Percentiles rank a stretch among this genome's conserved stretches.
Evolutionary conservation across 1,140 invertebrate species (phyloP).

Genomic region (Meloidogyne floridensis): DNA sequence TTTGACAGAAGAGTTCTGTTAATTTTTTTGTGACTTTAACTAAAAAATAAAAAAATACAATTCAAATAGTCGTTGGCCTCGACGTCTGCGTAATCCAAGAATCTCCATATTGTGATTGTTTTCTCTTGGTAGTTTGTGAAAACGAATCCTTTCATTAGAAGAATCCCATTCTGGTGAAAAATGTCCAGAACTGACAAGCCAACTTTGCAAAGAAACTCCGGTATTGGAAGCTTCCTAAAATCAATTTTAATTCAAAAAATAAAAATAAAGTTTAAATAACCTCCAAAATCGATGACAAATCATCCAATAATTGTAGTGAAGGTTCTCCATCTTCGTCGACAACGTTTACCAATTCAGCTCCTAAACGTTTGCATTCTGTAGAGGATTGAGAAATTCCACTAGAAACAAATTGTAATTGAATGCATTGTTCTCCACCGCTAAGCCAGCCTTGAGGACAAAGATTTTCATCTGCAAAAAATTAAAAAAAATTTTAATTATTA

Average conservation of each 20-base stretch:
- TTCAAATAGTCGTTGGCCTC: too few species aligned
- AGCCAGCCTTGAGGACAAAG: slow-evolving; percentile 17
- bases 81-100: too few species aligned
- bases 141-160: background rate
- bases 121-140: background rate
- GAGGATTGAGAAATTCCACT: background rate
- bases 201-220: slow-evolving; percentile 12
- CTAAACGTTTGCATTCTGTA: background rate
- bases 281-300: slow-evolving; percentile 7
- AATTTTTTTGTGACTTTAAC: too few species aligned
- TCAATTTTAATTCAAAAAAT: background rate
- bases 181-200: slow-evolving; percentile 12
- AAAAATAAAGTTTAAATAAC: slow-evolving; percentile 8
- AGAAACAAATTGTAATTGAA: slow-evolving; percentile 17
- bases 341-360: slow-evolving; percentile 17
- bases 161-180: slow-evolving; percentile 13
- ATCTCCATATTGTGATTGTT: too few species aligned
- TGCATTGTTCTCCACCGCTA: slow-evolving; percentile 13
- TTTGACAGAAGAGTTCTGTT: background rate
- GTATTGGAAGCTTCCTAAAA: slow-evolving; percentile 15
- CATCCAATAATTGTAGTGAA: background rate
- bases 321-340: slow-evolving; percentile 8
- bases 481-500: background rate
- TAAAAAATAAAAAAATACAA: too few species aligned
- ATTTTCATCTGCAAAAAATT: slow-evolving; percentile 15